These are phyloP conservation scores for Oceanodroma leucorhoa DNA, from an alignment of 2,797 vertebrate species.

Conservation along the genomic window DNA sequence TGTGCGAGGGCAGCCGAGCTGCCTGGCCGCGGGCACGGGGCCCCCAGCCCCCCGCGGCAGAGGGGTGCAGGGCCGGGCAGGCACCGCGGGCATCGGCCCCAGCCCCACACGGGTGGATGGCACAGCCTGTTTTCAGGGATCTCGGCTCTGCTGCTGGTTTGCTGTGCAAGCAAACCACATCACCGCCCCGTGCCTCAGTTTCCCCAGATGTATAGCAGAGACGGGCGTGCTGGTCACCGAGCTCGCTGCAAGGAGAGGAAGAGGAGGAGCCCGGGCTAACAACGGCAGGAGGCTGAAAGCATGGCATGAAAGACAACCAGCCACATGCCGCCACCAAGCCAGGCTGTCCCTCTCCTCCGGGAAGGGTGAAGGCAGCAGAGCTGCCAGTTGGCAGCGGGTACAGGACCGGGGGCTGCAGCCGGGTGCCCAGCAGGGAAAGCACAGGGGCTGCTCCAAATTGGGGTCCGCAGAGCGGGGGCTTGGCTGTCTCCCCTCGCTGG, in stretches of 20 bases:
- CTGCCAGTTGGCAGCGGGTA: rapidly evolving
- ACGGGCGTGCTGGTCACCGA: rapidly evolving
- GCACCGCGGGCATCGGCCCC: rapidly evolving
- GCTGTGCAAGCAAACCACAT: rapidly evolving
- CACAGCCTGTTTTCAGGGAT: background rate
- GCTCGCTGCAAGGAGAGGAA: background rate
- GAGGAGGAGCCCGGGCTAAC: background rate
- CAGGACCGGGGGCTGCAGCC: background rate
- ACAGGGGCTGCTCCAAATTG: rapidly evolving
- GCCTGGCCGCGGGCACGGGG: rapidly evolving
- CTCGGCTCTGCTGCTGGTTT: background rate
- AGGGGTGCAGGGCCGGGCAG: background rate
- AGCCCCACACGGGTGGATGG: rapidly evolving
- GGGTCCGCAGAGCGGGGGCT: rapidly evolving
- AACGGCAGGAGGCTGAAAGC: background rate
- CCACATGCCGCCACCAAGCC: background rate
- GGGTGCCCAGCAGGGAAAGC: background rate
- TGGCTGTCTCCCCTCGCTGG: rapidly evolving
- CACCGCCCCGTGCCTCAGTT: background rate
- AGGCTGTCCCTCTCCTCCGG: background rate
- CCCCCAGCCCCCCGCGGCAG: rapidly evolving
- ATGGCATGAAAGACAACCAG: rapidly evolving
- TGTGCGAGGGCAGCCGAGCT: background rate
- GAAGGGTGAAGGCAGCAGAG: background rate
- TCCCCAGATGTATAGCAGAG: background rate